Conservation (phyloP, 2,113 vertebrate genomes). For the Caracal caracal region DNA sequence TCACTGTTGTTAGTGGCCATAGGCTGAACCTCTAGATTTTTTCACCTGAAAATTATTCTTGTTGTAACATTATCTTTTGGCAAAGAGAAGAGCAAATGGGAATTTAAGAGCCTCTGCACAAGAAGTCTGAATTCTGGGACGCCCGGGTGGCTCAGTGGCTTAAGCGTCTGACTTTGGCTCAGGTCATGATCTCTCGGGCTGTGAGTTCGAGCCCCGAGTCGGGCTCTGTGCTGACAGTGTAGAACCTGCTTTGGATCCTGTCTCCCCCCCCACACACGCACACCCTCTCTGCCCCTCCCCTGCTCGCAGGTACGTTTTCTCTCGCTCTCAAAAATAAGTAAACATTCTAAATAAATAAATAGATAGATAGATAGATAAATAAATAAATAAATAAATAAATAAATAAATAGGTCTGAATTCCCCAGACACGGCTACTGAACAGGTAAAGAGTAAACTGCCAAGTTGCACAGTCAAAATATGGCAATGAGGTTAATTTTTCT, state of each 20-base stretch:
- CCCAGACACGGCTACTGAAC: background rate
- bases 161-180: no score
- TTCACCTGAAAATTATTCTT: background rate
- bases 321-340: no score
- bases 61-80: background rate
- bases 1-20: fast-evolving
- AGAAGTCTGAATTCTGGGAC: background rate
- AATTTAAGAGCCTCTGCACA: background rate
- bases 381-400: background rate
- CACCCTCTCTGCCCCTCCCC: no score
- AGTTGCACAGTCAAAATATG: background rate
- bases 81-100: background rate
- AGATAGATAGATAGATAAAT: no score
- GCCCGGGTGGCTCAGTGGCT: no score
- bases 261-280: no score
- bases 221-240: no score
- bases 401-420: background rate
- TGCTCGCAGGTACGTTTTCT: no score
- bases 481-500: background rate
- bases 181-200: no score
- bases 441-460: background rate
- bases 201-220: no score
- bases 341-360: no score
- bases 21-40: background rate
- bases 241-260: no score